Conservation (phyloP, 2,888 invertebrate species). For the Acronicta psi region DNA sequence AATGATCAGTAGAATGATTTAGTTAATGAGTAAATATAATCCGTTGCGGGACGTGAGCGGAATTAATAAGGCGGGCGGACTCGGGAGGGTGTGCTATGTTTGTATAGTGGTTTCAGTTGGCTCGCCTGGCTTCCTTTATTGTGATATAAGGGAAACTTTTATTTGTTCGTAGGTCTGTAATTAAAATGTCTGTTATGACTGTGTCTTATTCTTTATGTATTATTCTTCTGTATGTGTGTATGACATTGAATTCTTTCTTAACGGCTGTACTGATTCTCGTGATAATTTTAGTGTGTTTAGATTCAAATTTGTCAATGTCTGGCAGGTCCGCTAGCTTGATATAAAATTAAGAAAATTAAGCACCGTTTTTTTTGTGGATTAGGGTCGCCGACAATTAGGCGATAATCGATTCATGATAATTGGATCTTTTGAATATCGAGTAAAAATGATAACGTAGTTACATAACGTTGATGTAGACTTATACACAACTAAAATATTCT, state of each 20-base stretch:
- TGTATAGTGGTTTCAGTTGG: conserved; percentile 16
- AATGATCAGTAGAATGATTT: conserved; percentile 66
- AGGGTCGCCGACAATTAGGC: too few relatives aligned
- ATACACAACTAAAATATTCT: too few relatives aligned
- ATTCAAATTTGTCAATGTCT: too few relatives aligned
- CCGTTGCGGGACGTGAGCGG: conserved; percentile 59
- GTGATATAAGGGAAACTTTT: background rate
- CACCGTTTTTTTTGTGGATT: too few relatives aligned
- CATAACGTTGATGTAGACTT: too few relatives aligned
- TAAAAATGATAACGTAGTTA: background rate
- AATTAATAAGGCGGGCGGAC: conserved; percentile 63
- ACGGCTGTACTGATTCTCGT: too few relatives aligned
- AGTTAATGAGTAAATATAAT: conserved; percentile 68
- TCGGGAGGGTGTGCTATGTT: conserved; percentile 18
- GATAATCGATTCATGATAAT: background rate
- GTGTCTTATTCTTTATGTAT: too few relatives aligned
- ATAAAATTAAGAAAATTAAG: too few relatives aligned
- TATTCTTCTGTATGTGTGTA: too few relatives aligned
- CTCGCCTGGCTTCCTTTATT: conserved; percentile 22
- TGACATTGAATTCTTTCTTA: too few relatives aligned
- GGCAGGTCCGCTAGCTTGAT: too few relatives aligned
- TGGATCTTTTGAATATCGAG: background rate
- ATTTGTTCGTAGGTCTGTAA: background rate
- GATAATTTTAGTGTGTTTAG: too few relatives aligned
- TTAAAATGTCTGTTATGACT: background rate